These are phyloP conservation scores for Drosophila kanapiae DNA, from an alignment of 1,140 invertebrate genomes.

Conservation along the genomic window DNA sequence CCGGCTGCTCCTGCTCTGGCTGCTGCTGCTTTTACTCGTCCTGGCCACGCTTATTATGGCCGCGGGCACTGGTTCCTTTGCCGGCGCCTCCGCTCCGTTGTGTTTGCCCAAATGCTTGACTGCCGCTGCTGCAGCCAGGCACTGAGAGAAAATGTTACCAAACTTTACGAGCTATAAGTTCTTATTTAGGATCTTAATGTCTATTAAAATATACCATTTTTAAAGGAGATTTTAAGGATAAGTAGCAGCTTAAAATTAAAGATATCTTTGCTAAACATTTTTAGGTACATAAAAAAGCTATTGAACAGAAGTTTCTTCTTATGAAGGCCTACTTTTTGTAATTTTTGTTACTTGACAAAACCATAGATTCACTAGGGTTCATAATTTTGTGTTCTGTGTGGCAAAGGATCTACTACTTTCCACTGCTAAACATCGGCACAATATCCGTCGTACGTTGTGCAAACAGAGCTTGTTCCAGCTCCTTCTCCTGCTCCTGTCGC, in stretches of 20 bases:
- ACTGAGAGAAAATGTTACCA: neutral
- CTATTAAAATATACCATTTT: neutral
- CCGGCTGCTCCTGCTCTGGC: conserved; percentile 7
- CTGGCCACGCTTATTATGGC: conserved; percentile 80
- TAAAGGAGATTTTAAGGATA: no score
- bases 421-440: conserved; percentile 77
- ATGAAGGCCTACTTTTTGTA: neutral
- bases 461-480: conserved; percentile 55
- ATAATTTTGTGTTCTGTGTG: neutral
- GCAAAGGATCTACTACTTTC: conserved; percentile 59
- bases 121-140: conserved; percentile 43
- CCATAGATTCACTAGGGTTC: neutral
- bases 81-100: conserved; percentile 54
- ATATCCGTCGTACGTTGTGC: conserved; percentile 78
- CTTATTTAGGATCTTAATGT: neutral
- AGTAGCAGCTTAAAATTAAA: neutral
- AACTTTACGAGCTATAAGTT: neutral
- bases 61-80: conserved; percentile 65
- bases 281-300: neutral
- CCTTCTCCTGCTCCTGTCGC: conserved; percentile 19
- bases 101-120: conserved; percentile 81
- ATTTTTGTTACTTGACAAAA: neutral
- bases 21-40: conserved; percentile 18
- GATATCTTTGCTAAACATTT: neutral
- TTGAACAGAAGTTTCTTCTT: neutral